Evolutionary conservation across 2,113 vertebrate genomes (phyloP), one percentile per base, ranked within the genome.

Genomic region (Progne subis): DNA sequence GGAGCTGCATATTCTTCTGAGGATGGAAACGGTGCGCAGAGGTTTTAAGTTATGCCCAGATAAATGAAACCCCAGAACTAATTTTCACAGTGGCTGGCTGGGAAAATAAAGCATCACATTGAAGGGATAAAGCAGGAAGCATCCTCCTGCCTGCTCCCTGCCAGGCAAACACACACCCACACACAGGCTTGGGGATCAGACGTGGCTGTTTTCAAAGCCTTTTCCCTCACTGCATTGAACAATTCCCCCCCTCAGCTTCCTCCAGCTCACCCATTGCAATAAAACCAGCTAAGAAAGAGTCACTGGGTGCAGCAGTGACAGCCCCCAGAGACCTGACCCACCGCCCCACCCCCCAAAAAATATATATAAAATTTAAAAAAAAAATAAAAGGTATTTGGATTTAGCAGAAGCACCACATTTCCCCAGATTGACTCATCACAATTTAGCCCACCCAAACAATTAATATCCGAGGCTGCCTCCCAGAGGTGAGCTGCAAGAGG

Each of bases 141-240:
- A 56, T 83, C 94, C 82, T 95, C 74, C 82, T 50, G 80, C 68
- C 87, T 82, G 90, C 81, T 74, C 74, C 1, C 81, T 95, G 79
- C 64, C 83, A 70, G 76, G 91, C 94, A 95, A 95, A 92, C 93
- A 86, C 59, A 34, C 95, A 67, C 96, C 95, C 96, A 95, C 96
- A 59, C 95, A 80, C 71, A 13, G 44, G 84, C 77, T 92, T 79
- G 19, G 68, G 65, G 87, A 94, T 87, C 94, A 93, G 88, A 43
- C 31, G 19, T 13, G 78, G 24, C 96, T 93, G 81, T 43, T 86
- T 39, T 21, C 86, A 68, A 44, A 80, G 59, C 92, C 12, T 86
- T 28, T 21, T 19, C 34, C 80, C 82, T 78, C 55, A 4, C 63
- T 28, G 88, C 57, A 47, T 1, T 14, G 39, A 72, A 20, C 69